Base-by-base conservation (phyloP, 1,140 invertebrate species). In the Drosophila hydei region DNA sequence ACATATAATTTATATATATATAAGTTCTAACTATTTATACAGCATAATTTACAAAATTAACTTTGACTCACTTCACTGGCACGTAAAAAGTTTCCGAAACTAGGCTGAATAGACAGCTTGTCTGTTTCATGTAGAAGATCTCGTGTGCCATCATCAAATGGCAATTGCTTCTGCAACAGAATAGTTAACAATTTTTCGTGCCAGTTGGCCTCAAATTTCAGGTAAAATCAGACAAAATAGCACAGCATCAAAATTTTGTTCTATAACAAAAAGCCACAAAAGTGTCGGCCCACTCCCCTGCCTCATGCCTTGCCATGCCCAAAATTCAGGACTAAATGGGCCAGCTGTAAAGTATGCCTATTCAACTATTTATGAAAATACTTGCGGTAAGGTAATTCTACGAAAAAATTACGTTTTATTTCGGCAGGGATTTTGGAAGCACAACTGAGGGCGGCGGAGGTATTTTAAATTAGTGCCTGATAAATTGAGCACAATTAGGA, bases 351-450 rank as follows among this genome's bases (percentile, higher is more conserved):
- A 68, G 72, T 78, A 67, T 74, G 65, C 73, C 74, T 88, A 87
- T 88, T 88, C 75, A 87, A 88, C 68, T 83, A 88, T 88, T 88
- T 83, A 88, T 88, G 75, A 89, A 88, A 88, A 88, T 88, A 78
- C 72, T 83, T 79, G 83, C 43, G 78, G 83, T 74, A 74, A 40
- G 84, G 83, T 79, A 74, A 77, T 88, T 88, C 71, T 52, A 40
- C 54, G 16, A 12, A 58, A 51, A 69, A 60, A 64, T 65, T 47
- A 52, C 36, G 42, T 62, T 48, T 75, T 48, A n/a, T 52, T 36
- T 62, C 38, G 30, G 30, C 33, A 30, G 45, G 40, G 38, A 54
- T 52, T 58, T 69, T 40, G 38, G 51, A 19, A 33, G 30, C 19
- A 50, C 48, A 40, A 33, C 11, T 33, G 30, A 11, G 11, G 30